Conservation (phyloP, 1,140 invertebrate species). For the Heliothis virescens region DNA sequence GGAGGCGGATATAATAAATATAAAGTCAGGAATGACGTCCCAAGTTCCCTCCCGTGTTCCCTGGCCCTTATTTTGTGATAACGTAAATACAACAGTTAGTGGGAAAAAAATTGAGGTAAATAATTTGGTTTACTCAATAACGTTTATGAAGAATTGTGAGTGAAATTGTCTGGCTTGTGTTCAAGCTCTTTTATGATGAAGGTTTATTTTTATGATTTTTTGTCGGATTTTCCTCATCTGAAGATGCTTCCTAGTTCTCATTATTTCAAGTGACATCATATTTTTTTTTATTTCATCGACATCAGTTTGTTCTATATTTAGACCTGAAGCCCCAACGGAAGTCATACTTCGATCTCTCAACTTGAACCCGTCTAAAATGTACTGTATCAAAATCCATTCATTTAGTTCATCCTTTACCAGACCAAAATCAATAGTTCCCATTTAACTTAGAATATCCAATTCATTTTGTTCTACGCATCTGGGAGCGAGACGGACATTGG, state of each 20-base stretch:
- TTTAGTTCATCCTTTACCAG: too few relatives aligned
- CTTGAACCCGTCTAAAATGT: too few relatives aligned
- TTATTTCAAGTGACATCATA: too few relatives aligned
- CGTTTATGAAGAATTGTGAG: conserved; percentile 27
- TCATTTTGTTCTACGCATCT: not conserved
- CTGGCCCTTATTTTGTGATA: conserved; percentile 40
- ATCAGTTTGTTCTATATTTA: too few relatives aligned
- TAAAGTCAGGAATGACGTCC: conserved; percentile 48
- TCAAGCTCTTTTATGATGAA: conserved; percentile 3
- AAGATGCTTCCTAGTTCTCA: too few relatives aligned
- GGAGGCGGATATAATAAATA: conserved; percentile 58
- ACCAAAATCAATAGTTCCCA: too few relatives aligned
- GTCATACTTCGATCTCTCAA: too few relatives aligned
- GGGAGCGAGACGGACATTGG: not conserved
- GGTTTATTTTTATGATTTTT: conserved; percentile 7
- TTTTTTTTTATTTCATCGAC: too few relatives aligned
- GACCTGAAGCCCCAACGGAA: too few relatives aligned
- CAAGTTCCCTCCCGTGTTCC: conserved; percentile 37
- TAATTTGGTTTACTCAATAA: conserved; percentile 43
- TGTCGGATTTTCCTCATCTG: not conserved
- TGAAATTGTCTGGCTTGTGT: conserved; percentile 23
- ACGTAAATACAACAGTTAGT: conserved; percentile 45
- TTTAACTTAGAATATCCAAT: too few relatives aligned
- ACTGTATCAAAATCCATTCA: too few relatives aligned
- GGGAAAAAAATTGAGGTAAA: conserved; percentile 42